A percentile compares a stretch with the other conserved stretches of the same genome.
Conservation (phyloP, 2,797 vertebrate genomes). For the Bovichtus diacanthus region DNA sequence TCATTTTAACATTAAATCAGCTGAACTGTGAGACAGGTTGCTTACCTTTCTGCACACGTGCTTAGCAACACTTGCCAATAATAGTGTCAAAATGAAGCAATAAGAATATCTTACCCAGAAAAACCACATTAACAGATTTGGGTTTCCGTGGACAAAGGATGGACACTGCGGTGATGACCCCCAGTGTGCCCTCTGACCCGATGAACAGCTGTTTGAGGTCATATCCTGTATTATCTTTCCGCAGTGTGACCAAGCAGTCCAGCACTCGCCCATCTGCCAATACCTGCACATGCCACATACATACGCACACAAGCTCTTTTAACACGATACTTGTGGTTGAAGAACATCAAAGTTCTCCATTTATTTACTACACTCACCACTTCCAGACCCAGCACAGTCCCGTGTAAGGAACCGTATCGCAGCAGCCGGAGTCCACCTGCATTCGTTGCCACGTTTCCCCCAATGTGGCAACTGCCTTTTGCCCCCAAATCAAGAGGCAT, state of each 20-base stretch:
- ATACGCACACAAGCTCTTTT: background rate
- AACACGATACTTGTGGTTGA: background rate
- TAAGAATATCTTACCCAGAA: conserved; percentile 87
- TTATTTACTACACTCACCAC: conserved; percentile 84
- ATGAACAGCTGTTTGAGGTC: conserved; percentile 99
- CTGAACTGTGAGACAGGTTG: background rate
- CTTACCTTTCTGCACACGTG: background rate
- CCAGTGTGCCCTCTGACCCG: conserved; percentile 95
- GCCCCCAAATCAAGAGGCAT: conserved; percentile 97
- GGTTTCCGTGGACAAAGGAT: conserved; percentile 93
- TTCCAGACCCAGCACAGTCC: conserved; percentile 94
- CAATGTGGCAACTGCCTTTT: conserved; percentile 97
- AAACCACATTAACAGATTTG: conserved; percentile 90
- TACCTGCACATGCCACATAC: conserved; percentile 81
- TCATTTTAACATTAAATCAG: background rate
- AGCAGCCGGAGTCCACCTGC: conserved; percentile 93
- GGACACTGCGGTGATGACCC: conserved; percentile 93
- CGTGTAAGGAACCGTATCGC: conserved; percentile 92
- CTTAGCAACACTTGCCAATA: background rate
- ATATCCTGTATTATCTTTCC: conserved; percentile 98
- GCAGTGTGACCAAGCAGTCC: conserved; percentile 89
- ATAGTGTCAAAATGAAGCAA: background rate
- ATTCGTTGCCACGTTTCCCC: conserved; percentile 96
- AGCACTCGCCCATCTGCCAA: conserved; percentile 90
- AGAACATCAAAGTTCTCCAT: background rate